Evolutionary conservation across 2,797 vertebrate genomes (phyloP).

Genomic region (Pipistrellus pygmaeus): DNA sequence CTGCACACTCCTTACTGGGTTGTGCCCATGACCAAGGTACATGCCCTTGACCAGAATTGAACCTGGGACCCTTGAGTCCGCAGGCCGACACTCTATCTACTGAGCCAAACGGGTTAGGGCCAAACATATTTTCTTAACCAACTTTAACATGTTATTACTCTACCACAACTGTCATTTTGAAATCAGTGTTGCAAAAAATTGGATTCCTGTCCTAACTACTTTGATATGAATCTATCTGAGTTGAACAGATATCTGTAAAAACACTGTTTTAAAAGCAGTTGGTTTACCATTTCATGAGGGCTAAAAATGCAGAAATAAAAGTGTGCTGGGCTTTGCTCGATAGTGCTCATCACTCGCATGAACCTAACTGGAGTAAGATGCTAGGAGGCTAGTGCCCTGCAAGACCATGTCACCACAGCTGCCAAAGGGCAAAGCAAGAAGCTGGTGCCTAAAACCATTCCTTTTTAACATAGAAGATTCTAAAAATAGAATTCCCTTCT

Average conservation of each 20-base stretch:
- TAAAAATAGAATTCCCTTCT: background rate
- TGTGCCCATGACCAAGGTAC: too few species aligned
- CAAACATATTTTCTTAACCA: constrained; percentile 24
- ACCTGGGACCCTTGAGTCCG: too few species aligned
- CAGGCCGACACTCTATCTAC: too few species aligned
- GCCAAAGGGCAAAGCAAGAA: accelerated
- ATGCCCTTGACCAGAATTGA: too few species aligned
- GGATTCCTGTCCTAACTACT: background rate
- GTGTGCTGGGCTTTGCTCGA: background rate
- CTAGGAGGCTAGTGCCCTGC: background rate
- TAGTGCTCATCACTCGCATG: background rate
- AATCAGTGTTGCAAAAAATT: background rate
- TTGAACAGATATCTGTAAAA: background rate
- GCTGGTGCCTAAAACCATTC: background rate
- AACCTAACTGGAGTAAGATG: background rate
- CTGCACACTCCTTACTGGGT: too few species aligned
- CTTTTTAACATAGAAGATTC: background rate
- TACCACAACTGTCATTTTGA: background rate
- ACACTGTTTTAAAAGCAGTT: background rate
- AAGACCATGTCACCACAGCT: background rate
- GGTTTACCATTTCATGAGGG: background rate
- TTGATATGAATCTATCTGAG: background rate
- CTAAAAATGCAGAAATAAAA: background rate
- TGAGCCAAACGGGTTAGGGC: too few species aligned
- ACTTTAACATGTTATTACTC: background rate